Evolutionary conservation across 2,113 vertebrate species (phyloP), one percentile per base, ranked within the genome.

Genomic region (Xenus cinereus): DNA sequence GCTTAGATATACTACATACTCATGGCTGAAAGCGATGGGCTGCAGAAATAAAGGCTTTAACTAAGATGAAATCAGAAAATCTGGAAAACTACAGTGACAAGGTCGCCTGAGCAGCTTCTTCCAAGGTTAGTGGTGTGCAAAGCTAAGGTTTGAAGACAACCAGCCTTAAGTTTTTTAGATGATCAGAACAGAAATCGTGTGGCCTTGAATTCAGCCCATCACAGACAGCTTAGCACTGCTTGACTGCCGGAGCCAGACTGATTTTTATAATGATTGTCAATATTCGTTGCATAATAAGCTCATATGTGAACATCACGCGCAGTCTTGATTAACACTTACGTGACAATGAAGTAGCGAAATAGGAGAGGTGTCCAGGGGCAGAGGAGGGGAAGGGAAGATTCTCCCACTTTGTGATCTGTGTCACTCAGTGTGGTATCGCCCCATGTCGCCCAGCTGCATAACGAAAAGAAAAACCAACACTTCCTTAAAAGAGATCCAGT

Each of bases 41-140:
- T 60, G 73, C 4, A 79, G 77, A 76, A 92, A 95, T 37, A 37
- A 43, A 91, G 93, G 93, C 28, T 83, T 96, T 62, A 64, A 88
- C 74, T 41, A 87, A 66, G 89, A 93, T n/a, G 16, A 85, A 74
- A 96, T 68, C n/a, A 77, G 57, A 95, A 93, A 96, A 83, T 74
- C 66, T 71, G 56, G 86, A 85, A 91, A 80, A 82, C 82, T 60
- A 33, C 67, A 84, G 43, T n/a, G 87, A 91, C 63, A 71, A 64
- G 66, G 53, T 19, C 90, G 64, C 71, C 94, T 18, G 50, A 87
- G 64, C 82, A 87, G 91, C 19, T 91, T 48, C 74, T 66, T 64
- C 89, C 62, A 35, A 87, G 91, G 76, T 93, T 51, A 85, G 84
- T 11, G n/a, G 63, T n/a, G 54, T 60, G 66, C 43, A 76, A 64